Conservation (phyloP, 2,113 vertebrate genomes). For the Notarius quadriscutis region DNA sequence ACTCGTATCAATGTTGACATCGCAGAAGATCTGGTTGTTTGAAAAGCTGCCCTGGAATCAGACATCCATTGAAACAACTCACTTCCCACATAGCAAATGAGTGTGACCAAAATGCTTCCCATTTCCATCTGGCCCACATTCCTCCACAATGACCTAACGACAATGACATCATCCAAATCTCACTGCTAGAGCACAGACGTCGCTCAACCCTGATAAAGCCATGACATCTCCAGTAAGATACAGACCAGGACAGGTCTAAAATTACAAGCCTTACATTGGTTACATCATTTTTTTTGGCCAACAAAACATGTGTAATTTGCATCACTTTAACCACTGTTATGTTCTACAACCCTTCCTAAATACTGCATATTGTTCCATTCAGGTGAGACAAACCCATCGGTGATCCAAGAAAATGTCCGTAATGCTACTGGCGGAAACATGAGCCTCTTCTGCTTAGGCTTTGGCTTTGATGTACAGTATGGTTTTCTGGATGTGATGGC, state of each 20-base stretch:
- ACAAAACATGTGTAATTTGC: neutral
- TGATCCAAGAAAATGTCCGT: slow-evolving; percentile 78
- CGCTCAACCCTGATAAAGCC: neutral
- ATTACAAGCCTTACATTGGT: neutral
- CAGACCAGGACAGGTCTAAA: neutral
- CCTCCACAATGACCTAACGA: neutral
- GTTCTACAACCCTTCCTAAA: neutral
- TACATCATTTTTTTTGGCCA: neutral
- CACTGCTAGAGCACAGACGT: neutral
- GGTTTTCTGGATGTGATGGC: slow-evolving; percentile 87
- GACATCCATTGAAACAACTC: neutral
- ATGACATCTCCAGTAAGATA: neutral
- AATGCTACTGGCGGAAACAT: slow-evolving; percentile 69
- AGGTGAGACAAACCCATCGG: slow-evolving; percentile 67
- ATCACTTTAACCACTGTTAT: neutral
- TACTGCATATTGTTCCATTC: neutral
- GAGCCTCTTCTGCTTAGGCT: slow-evolving; percentile 87
- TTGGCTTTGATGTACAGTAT: slow-evolving; percentile 85
- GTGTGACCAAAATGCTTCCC: neutral
- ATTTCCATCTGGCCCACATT: neutral
- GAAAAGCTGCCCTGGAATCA: neutral
- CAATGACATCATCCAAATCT: neutral
- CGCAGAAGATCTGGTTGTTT: neutral
- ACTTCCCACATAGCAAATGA: neutral
- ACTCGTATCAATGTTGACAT: neutral